Percentiles rank a stretch among this genome's conserved stretches.
Conservation (phyloP, 2,797 vertebrate genomes). For the Botia kubotai region DNA sequence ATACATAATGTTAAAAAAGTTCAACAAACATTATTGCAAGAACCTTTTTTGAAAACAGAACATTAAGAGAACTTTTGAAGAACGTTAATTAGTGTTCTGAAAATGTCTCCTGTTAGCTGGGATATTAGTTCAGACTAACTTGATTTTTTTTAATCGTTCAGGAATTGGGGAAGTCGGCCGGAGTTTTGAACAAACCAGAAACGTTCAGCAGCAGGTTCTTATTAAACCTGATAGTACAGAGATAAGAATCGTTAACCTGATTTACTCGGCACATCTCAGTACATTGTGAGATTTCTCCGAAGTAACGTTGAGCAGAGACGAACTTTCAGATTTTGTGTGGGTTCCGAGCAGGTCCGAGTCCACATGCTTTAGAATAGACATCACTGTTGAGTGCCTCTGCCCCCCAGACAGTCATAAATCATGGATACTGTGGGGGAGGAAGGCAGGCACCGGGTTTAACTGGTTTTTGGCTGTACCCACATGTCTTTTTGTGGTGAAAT, state of each 20-base stretch:
- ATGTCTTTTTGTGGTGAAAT: constrained; percentile 36
- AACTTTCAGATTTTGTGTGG: constrained; percentile 35
- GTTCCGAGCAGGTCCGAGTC: constrained; percentile 8
- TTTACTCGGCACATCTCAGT: neutral
- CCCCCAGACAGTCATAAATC: constrained; percentile 45
- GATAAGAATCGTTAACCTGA: neutral
- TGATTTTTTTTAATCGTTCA: neutral
- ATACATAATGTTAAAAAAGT: too few species aligned
- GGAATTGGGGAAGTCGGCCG: neutral
- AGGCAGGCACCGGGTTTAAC: constrained; percentile 1
- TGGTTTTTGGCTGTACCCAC: constrained; percentile 9
- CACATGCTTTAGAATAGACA: constrained; percentile 27
- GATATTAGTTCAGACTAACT: neutral
- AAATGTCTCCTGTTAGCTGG: too few species aligned
- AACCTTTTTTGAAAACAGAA: too few species aligned
- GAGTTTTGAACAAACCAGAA: neutral
- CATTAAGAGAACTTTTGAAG: too few species aligned
- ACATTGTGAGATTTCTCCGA: constrained; percentile 17
- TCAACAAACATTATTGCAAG: too few species aligned
- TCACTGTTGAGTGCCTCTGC: constrained; percentile 30
- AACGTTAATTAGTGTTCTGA: too few species aligned
- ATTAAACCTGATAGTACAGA: neutral
- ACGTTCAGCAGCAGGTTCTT: neutral
- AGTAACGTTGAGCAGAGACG: neutral
- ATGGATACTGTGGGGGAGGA: constrained; percentile 37